Conservation (phyloP, 1,140 invertebrate species). For the Luehdorfia chinensis region DNA sequence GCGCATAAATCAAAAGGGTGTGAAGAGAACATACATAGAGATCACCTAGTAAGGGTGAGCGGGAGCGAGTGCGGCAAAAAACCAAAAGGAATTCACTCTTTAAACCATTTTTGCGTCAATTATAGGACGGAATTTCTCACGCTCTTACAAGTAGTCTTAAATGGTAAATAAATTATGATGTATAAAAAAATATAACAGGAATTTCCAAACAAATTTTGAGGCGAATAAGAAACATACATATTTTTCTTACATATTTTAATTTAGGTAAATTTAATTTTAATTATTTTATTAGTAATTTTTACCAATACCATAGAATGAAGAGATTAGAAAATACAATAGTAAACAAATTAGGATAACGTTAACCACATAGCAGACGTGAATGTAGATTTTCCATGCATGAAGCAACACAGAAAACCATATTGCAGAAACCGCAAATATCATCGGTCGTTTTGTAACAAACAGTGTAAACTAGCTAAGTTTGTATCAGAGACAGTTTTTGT, state of each 20-base stretch:
- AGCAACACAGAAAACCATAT: background rate
- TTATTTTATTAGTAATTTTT: too few species aligned
- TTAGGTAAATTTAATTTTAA: too few species aligned
- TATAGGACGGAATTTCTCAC: conserved; percentile 1
- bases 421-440: conserved; percentile 6
- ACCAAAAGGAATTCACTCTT: conserved; percentile 33
- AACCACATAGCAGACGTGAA: too few species aligned
- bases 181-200: too few species aligned
- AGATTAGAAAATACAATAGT: too few species aligned
- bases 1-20: conserved; percentile 62
- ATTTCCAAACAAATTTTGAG: too few species aligned
- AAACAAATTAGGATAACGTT: too few species aligned
- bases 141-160: background rate
- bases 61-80: conserved; percentile 46
- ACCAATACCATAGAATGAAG: too few species aligned
- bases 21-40: conserved; percentile 35
- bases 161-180: background rate
- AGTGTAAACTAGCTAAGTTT: conserved; percentile 6
- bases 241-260: too few species aligned
- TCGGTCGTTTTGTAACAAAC: conserved; percentile 7
- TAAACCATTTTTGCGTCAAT: conserved; percentile 29
- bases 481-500: background rate
- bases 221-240: too few species aligned
- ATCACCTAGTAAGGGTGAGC: conserved; percentile 28
- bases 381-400: too few species aligned